A percentile compares a stretch with the other conserved stretches of the same genome.
phyloP scores from a whole-genome alignment of 2,113 vertebrate genomes.

The Pangasianodon gigas region DNA sequence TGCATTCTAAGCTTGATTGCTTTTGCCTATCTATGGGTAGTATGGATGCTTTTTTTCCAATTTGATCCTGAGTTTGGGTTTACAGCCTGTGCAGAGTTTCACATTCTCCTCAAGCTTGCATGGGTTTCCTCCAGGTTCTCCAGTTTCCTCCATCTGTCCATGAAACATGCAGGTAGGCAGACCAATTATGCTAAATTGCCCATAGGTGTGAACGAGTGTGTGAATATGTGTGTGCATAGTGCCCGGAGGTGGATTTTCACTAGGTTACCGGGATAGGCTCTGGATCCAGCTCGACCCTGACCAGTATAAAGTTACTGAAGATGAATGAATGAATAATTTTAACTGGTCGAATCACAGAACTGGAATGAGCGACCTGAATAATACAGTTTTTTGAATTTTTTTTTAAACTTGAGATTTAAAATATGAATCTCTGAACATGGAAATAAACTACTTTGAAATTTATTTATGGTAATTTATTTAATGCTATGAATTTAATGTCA shows the following conservation, averaged over 20 bases:
- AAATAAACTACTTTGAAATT: not conserved
- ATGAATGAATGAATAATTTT: not conserved
- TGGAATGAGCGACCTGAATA: not conserved
- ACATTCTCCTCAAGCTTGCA: not conserved
- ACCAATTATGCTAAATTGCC: not conserved
- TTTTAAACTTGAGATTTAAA: not conserved
- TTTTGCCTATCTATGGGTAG: not conserved
- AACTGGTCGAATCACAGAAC: not conserved
- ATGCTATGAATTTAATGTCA: not conserved
- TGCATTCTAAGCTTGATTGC: not conserved
- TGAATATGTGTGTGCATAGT: not conserved
- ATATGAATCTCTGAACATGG: not conserved
- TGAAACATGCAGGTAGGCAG: not conserved
- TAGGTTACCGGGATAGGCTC: not conserved
- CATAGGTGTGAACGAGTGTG: not conserved
- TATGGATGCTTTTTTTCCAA: not conserved
- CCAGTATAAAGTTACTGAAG: not conserved
- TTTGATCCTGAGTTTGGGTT: too few species aligned
- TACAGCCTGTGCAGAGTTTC: not conserved
- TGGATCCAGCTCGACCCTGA: not conserved
- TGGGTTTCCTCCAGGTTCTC: not conserved
- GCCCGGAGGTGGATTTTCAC: not conserved
- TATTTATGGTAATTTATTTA: not conserved
- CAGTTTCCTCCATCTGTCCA: not conserved
- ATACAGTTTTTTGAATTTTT: not conserved